Evolutionary conservation across 2,888 invertebrate species (phyloP).

Genomic region (Lasioglossum morio): DNA sequence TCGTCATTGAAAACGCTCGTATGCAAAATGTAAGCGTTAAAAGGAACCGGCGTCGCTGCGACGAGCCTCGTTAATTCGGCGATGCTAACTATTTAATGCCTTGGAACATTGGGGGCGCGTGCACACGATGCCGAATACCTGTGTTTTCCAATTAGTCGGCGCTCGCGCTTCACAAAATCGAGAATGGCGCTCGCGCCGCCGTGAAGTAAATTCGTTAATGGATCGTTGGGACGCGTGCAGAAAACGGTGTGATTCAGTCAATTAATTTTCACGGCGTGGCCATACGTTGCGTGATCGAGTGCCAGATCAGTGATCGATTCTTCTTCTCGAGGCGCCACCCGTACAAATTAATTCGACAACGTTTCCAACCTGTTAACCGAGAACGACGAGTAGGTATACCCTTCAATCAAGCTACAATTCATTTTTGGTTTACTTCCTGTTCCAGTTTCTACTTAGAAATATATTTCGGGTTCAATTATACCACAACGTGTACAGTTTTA

Average conservation of each 20-base stretch:
- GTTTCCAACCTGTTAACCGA: background rate
- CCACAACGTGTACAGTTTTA: too few relatives aligned
- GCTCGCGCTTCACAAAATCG: background rate
- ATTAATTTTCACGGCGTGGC: background rate
- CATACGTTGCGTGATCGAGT: background rate
- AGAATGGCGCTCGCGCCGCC: background rate
- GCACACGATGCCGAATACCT: background rate
- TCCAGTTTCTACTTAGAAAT: background rate
- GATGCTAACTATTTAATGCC: conserved; percentile 23
- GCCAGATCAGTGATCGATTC: background rate
- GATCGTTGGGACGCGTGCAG: background rate
- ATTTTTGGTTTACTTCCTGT: background rate
- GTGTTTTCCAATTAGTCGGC: background rate
- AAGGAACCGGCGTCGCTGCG: conserved; percentile 11
- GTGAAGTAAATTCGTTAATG: conserved; percentile 8
- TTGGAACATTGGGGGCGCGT: background rate
- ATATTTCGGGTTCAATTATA: background rate
- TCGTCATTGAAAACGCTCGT: background rate
- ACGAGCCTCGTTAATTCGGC: conserved; percentile 8
- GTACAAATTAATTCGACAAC: background rate
- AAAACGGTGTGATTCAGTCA: background rate
- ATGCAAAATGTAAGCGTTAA: conserved; percentile 38
- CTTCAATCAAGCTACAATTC: background rate
- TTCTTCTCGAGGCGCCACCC: background rate
- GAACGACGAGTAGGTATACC: background rate